Conservation (phyloP, 2,888 invertebrate genomes). For the Scaeva pyrastri region DNA sequence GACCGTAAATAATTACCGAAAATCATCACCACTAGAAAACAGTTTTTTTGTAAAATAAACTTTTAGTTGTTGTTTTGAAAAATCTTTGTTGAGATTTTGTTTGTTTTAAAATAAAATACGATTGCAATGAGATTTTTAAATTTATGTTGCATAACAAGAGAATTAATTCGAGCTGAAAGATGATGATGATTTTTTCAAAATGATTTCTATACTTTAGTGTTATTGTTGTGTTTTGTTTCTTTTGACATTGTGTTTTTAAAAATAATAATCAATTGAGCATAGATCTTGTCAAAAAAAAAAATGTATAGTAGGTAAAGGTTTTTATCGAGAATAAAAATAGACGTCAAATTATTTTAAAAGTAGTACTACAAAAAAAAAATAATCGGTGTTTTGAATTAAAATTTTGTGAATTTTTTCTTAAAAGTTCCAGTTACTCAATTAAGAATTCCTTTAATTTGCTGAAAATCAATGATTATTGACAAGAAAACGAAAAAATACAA, state of each 20-base stretch:
- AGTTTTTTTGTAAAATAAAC: not conserved
- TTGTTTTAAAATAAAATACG: conserved; percentile 25
- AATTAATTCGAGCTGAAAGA: conserved; percentile 26
- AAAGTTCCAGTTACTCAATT: no score
- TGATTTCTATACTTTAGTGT: not conserved
- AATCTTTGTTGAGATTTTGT: not conserved
- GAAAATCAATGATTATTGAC: no score
- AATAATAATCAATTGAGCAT: conserved; percentile 14
- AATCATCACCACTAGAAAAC: not conserved
- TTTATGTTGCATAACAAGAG: conserved; percentile 54
- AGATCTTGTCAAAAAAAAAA: not conserved
- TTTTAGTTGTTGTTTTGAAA: not conserved
- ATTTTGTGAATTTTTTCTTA: no score
- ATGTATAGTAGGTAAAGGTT: not conserved
- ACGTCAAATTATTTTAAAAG: not conserved
- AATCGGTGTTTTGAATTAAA: no score
- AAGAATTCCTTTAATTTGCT: no score
- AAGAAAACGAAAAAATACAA: no score
- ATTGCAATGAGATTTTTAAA: conserved; percentile 39
- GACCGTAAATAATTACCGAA: conserved; percentile 60
- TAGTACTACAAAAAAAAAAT: not conserved
- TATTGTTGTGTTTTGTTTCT: not conserved
- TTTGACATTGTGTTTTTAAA: conserved; percentile 9
- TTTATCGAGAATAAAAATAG: not conserved
- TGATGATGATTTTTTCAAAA: conserved; percentile 44